phyloP scores from a whole-genome alignment of 2,797 vertebrate species.

The Danio jaintianensis region DNA sequence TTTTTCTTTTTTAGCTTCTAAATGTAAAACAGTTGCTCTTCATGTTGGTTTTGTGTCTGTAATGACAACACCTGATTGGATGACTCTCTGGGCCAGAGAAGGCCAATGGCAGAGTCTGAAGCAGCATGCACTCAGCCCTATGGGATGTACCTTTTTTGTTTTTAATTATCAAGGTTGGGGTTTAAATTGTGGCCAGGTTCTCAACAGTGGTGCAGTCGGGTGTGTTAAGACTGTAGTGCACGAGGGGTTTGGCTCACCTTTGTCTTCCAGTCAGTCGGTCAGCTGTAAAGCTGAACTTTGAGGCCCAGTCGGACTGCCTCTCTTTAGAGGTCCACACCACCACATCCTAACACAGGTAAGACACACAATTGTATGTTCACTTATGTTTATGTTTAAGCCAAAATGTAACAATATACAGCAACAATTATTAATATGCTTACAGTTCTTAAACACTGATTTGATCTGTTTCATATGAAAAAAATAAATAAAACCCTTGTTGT shows the following conservation, averaged over 20 bases:
- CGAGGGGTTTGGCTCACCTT: constrained; percentile 33
- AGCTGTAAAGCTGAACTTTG: constrained; percentile 33
- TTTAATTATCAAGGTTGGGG: constrained; percentile 65
- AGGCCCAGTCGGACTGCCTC: constrained; percentile 44
- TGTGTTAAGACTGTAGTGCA: constrained; percentile 45
- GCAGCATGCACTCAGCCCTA: constrained; percentile 46
- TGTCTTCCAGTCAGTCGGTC: constrained; percentile 7
- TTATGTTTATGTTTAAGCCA: background rate
- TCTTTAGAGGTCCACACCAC: constrained; percentile 26
- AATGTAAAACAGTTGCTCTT: background rate
- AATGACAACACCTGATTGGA: constrained; percentile 62
- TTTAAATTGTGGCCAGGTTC: constrained; percentile 61
- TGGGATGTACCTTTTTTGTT: constrained; percentile 57
- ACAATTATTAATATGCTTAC: background rate
- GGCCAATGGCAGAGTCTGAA: constrained; percentile 60
- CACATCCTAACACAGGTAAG: constrained; percentile 58
- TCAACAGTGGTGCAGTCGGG: constrained; percentile 38
- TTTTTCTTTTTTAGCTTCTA: constrained; percentile 3
- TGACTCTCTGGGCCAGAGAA: constrained; percentile 16
- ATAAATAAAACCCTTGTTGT: background rate
- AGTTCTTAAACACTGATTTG: background rate
- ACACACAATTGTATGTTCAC: background rate
- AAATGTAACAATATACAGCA: background rate
- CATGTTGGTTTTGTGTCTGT: constrained; percentile 29
- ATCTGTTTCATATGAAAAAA: background rate